Evolutionary conservation across 2,113 vertebrate species (phyloP).

Genomic region (Chionomys nivalis): DNA sequence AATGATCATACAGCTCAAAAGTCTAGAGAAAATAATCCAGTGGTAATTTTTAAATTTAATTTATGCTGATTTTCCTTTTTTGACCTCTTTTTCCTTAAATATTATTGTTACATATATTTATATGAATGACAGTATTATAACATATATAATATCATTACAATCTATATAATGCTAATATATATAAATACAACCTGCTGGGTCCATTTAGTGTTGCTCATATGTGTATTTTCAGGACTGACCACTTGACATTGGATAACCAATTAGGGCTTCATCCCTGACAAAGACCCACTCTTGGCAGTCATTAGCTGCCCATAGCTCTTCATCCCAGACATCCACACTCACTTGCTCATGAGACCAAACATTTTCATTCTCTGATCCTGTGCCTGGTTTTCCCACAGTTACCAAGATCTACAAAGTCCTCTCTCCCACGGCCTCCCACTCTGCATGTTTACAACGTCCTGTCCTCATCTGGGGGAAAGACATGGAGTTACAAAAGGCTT

Average conservation of each 20-base stretch:
- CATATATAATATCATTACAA: not conserved
- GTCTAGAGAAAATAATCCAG: conserved; percentile 10
- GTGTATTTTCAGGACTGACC: not conserved
- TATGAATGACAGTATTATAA: not conserved
- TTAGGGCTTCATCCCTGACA: not conserved
- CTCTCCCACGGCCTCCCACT: not conserved
- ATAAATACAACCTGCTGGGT: not conserved
- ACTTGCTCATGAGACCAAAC: not conserved
- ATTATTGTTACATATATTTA: not conserved
- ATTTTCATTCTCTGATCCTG: not conserved
- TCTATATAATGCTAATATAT: not conserved
- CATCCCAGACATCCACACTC: not conserved
- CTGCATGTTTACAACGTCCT: not conserved
- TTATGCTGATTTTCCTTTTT: not conserved
- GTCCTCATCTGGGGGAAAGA: not conserved
- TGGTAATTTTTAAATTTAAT: not conserved
- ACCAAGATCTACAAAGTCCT: not conserved
- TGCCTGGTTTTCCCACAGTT: not conserved
- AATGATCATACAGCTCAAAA: not conserved
- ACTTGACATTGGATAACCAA: not conserved
- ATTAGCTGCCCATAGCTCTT: not conserved
- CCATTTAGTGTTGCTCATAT: no score
- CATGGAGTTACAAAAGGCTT: not conserved
- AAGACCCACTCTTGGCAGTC: not conserved
- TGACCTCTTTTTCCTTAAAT: not conserved